Evolutionary conservation across 2,888 invertebrate genomes (phyloP), one percentile per base, ranked within the genome.

Genomic region (Chrysolina haemoptera): DNA sequence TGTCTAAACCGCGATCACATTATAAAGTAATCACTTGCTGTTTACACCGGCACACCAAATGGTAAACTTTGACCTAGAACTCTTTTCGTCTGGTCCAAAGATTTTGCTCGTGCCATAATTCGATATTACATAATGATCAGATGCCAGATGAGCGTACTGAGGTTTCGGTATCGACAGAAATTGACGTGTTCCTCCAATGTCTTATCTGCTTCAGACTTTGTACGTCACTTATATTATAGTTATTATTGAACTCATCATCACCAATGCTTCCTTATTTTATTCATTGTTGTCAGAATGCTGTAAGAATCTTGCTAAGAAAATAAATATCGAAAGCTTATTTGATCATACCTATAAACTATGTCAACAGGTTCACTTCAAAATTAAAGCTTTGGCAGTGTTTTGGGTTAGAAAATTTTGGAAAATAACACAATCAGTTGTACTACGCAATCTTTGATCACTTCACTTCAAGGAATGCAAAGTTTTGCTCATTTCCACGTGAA

Each of bases 1-100:
- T 59, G 59, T 59, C 59, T 59, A 35, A 27, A 53, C 53, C 53
- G 18, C 53, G 16, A 53, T 43, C 43, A 9, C 43, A 14, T 43
- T 14, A 14, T 2, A 43, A 5, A 43, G 14, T 14, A 14, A 43
- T 43, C 1, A 43, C 43, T 43, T 43, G 43, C 14, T 43, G 14
- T 43, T 43, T 14, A 43, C 14, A 43, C 43, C 14, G 43, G 8
- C 14, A 43, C 9, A 43, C 14, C 43, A 4, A 43, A 43, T 14
- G 14, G 14, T 27, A 35, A 59, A 59, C 59, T n/a, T 59, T 59
- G n/a, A 59, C 9, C 59, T 59, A 8, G 14, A 59, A 59, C 8
- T 27, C 11, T 35, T 59, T 35, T 27, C 59, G 53, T 20, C 59
- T 11, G 11, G 22, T 59, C 27, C 59, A 59, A 59, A 59, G 59